phyloP scores from a whole-genome alignment of 2,113 vertebrate genomes.

The Ameiurus melas region DNA sequence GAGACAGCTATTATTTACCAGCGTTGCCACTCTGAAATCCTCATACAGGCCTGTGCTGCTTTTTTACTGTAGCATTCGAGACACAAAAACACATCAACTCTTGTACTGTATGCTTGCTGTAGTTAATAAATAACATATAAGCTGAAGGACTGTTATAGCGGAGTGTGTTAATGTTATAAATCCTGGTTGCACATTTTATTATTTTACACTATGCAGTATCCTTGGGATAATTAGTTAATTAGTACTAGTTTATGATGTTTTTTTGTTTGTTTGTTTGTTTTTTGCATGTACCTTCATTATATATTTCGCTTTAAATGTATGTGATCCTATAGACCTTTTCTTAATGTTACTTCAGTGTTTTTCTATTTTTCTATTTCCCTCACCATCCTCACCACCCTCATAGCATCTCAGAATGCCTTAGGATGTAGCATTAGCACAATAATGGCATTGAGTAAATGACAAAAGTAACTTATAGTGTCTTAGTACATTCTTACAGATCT shows the following conservation, averaged over 20 bases:
- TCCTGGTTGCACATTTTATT: neutral
- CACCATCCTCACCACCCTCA: neutral
- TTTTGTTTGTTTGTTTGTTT: neutral
- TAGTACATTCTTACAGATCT: neutral
- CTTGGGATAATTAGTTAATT: neutral
- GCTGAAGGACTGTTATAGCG: neutral
- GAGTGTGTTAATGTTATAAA: neutral
- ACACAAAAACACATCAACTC: neutral
- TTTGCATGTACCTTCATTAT: neutral
- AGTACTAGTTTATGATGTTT: neutral
- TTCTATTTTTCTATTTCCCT: neutral
- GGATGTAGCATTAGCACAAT: neutral
- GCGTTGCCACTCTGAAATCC: neutral
- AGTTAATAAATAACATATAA: neutral
- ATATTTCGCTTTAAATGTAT: neutral
- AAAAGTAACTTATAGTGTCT: neutral
- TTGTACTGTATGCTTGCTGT: neutral
- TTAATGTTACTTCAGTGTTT: neutral
- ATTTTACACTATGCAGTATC: neutral
- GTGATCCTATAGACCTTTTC: neutral
- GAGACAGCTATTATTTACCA: conserved; percentile 30
- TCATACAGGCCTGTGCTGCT: conserved; percentile 4
- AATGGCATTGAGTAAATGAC: neutral
- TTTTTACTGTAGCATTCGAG: neutral
- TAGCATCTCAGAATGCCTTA: neutral